Evolutionary conservation across 2,888 invertebrate genomes (phyloP), one percentile per base, ranked within the genome.

Genomic region (Cheilosia vulpina): DNA sequence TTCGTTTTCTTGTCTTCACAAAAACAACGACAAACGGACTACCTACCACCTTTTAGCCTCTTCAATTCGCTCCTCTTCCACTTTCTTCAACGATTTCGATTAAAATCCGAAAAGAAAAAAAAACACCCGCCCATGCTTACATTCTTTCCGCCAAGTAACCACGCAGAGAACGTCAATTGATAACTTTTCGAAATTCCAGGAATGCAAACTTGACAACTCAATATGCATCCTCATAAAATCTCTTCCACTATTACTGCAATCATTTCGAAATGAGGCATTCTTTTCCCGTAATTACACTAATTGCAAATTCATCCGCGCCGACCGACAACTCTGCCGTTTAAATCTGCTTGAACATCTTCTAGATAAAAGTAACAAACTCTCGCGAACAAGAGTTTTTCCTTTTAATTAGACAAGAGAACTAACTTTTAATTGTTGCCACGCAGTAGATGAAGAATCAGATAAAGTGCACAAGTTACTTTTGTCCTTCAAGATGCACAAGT

Each of bases 391-490:
- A 52, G 31, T 69, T 63, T 27, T 38, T 71, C 60, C 53, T 82
- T 77, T 82, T 77, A 82, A 82, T 82, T 77, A 71, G 82, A 77
- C 52, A 60, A 71, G 31, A 31, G n/a, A 65, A n/a, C 17, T 17
- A 82, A 81, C 69, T 81, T 81, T 81, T 81, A 81, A 81, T 81
- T 81, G 81, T 81, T 75, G 15, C 43, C 27, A 15, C 13, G 34
- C 17, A 52, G 45, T 53, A 55, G 43, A 60, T 21, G 13, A 24
- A 41, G 34, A 19, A 5, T 31, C 38, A 65, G 27, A 41, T n/a
- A 19, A 41, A 34, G 15, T 31, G 15, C 34, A 11, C 15, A 27
- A 81, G 60, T 80, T 41, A 80, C 73, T 73, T 73, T 73, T 63
- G 50, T 21, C 55, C 45, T 77, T 69, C 38, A 55, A 62, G 38